Percentiles rank a stretch among this genome's conserved stretches.
Evolutionary conservation across 30 jellyfish, hydroid and myxozoan species (phyloP).

Genomic region (Aurelia sp.): DNA sequence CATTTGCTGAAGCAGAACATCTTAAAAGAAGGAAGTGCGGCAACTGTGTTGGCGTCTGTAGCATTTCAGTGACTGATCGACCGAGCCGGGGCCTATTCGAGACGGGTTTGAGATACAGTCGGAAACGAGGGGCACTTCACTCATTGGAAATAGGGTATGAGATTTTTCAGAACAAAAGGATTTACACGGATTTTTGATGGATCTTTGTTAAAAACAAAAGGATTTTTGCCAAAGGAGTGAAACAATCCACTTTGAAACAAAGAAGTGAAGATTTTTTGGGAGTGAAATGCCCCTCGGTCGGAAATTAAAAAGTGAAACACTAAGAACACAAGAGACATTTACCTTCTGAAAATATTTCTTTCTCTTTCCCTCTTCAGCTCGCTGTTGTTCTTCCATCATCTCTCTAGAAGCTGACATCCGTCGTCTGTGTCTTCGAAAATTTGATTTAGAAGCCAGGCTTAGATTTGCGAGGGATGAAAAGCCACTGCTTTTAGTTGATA

Average conservation of each 20-base stretch:
- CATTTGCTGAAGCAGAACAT: no score
- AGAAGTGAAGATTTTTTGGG: no score
- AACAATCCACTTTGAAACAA: no score
- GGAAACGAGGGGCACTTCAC: no score
- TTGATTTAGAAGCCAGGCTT: conserved; percentile 25
- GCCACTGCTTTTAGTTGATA: neutral
- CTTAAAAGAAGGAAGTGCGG: no score
- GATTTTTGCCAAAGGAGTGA: no score
- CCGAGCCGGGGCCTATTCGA: neutral
- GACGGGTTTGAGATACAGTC: neutral
- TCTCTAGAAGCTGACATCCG: conserved; percentile 26
- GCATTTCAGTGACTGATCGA: neutral
- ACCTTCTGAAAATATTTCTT: conserved; percentile 50
- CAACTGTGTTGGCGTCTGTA: neutral
- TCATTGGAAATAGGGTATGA: no score
- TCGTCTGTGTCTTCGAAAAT: conserved; percentile 45
- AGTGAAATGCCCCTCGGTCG: no score
- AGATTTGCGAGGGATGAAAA: conserved; percentile 30
- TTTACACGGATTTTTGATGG: no score
- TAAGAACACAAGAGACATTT: neutral
- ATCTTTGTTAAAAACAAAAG: no score
- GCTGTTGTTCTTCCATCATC: neutral
- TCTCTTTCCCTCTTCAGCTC: conserved; percentile 2
- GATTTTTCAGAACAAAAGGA: no score
- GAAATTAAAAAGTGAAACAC: neutral